These are phyloP conservation scores for Lepidonotus clava DNA, from an alignment of 2,888 invertebrate species.

Conservation along the genomic window DNA sequence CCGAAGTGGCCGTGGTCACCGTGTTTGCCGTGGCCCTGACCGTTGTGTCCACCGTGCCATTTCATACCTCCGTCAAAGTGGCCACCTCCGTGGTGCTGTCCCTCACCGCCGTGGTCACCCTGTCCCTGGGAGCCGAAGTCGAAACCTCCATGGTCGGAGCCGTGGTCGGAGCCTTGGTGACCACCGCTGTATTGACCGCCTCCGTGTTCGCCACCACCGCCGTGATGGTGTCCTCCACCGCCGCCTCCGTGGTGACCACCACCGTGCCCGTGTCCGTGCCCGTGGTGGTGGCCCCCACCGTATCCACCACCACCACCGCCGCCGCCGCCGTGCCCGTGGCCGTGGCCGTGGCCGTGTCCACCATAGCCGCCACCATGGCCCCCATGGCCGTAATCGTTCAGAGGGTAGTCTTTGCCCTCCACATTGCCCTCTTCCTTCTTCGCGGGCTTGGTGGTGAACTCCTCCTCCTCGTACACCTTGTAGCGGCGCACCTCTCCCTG, in stretches of 20 bases:
- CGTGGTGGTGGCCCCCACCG: neutral
- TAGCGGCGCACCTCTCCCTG: too few relatives aligned
- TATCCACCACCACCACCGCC: neutral
- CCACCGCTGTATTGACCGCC: neutral
- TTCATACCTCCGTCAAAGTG: conserved; percentile 52
- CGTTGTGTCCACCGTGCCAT: conserved; percentile 54
- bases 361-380: neutral
- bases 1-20: conserved; percentile 54
- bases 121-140: conserved; percentile 9
- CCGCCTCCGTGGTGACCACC: neutral
- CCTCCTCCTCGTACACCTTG: neutral
- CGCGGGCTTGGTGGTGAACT: neutral
- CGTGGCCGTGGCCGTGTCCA: neutral
- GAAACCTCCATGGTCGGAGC: conserved; percentile 37
- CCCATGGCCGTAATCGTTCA: conserved; percentile 1
- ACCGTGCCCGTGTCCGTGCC: neutral
- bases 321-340: neutral
- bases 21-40: conserved; percentile 43
- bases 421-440: neutral
- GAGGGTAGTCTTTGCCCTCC: conserved; percentile 32
- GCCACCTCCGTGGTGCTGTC: conserved; percentile 41
- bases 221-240: conserved; percentile 1
- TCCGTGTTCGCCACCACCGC: neutral
- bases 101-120: conserved; percentile 54
- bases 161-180: conserved; percentile 41